Base-by-base conservation (phyloP, 2,113 vertebrate species). In the Morone chrysops region DNA sequence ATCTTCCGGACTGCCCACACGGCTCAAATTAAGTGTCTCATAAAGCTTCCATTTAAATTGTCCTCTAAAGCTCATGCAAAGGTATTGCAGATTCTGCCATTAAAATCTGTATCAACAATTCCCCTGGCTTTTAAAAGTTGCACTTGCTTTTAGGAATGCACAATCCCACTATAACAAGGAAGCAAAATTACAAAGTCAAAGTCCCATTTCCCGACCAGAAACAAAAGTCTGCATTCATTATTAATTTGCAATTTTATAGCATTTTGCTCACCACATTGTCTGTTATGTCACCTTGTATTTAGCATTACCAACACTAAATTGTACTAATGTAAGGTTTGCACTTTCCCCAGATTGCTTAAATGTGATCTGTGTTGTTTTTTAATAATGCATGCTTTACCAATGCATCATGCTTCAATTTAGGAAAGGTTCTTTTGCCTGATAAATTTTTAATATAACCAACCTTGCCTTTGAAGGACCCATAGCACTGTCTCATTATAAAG, bases 91-190 rank as follows among this genome's bases (percentile, higher is more conserved):
- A 88, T 82, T 85, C 77, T 60, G 53, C 82, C 78, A 82, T 90
- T 91, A 86, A 91, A 91, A 82, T 88, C 67, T 79, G 54, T 80
- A 89, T 78, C 81, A 85, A 66, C 84, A 85, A 87, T 89, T 87
- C 82, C 65, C 81, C 47, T 40, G 83, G 84, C 84, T 93, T 90
- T 90, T 87, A 84, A 82, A 90, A 89, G 86, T 78, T 80, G 40
- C 71, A 45, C 81, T 59, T 41, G 82, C 89, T 93, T 93, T 91
- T 92, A 92, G 70, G 89, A 88, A 90, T 70, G 86, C 65, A 90
- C 81, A 83, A 81, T 85, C 75, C 70, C 70, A 54, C 66, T 47
- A 68, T 89, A 89, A 90, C 85, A 78, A 90, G 81, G 68, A 74
- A 66, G 72, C 11, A 45, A 82, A 87, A 88, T 89, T 84, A 87